Evolutionary conservation across 2,797 vertebrate genomes (phyloP), one percentile per base, ranked within the genome.

Genomic region (Pitangus sulphuratus): DNA sequence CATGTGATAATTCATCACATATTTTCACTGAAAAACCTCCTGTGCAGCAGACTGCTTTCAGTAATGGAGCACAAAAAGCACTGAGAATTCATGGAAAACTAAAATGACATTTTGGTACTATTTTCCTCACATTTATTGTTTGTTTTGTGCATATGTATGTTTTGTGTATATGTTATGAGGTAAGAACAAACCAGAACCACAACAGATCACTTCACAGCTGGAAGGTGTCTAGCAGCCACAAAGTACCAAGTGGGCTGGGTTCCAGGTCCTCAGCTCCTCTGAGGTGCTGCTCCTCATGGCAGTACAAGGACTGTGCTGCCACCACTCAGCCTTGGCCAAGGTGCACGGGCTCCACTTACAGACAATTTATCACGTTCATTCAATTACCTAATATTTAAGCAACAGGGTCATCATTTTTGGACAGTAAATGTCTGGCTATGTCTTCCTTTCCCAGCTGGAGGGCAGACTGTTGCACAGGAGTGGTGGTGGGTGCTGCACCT

Each of bases 251-350:
- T n/a, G 57, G 69, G 5, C 14, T 1, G 2, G 9, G 20, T 31
- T 6, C 1, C 57, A 60, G 22, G 17, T 39, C 16, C 42, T 60
- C 30, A 45, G 8, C 3, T 1, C 6, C 15, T 10, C 44, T 30
- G 0, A 0, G 71, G 8, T 31, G 8, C 4, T 6, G 50, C 24
- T 71, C 21, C 47, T 1, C 4, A 0, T 4, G 37, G 12, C 39
- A 13, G 1, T 9, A 0, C 8, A 22, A 51, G 33, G 40, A 3
- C 22, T 22, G 2, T 11, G 40, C 42, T 39, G 50, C 30, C 53
- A 9, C 16, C 18, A 0, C 28, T 12, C 44, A 84, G 31, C 64
- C 64, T 57, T 3, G 12, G 35, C n/a, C 3, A 12, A 40, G 11
- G 11, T 15, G 30, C 70, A 40, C 18, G 31, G 47, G 19, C 19